Base-by-base conservation (phyloP, 2,888 invertebrate genomes). In the Nebria brevicollis region DNA sequence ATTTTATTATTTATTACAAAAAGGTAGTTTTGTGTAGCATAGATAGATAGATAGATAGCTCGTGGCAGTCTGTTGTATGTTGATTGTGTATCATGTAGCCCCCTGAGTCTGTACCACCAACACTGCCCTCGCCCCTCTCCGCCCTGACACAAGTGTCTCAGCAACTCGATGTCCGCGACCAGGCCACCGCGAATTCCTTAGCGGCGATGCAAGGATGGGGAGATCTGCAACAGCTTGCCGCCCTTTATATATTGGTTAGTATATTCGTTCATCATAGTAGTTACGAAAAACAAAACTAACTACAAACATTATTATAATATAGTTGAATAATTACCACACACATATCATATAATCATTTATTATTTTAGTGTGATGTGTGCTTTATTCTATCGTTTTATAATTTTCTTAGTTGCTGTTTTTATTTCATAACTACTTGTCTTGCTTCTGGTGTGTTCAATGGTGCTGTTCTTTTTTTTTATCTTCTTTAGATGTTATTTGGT, bases 211-310 rank as follows among this genome's bases (percentile, higher is more conserved):
- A 93, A 87, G 93, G 93, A 89, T 94, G 94, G 94, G 80, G 80
- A 34, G 94, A 94, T 88, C 90, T 94, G 86, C 94, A 94, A 88
- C 94, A 94, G 88, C 91, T 94, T 88, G 89, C 81, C 66, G 92
- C 94, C 86, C 93, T 94, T 91, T 94, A 94, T 88, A 88, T 93
- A 84, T 90, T 94, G 93, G 94, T 94, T 89, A 92, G 93, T 92
- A 90, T 88, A 85, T 81, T 82, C 73, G 15, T 20, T 41, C 43
- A 42, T 15, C 66, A 65, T 26, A 34, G 54, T 70, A 68, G 13
- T 54, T 54, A 54, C 13, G 10, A 43, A 11, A 54, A 54, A 54
- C 13, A 54, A 54, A 11, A 25, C 6, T 25, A 68, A 68, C 25
- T 34, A 34, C 34, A 34, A 34, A 34, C 34, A 34, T 34, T 34